Base-by-base conservation (phyloP, 2,888 invertebrate genomes). In the Mycalesis mineus region DNA sequence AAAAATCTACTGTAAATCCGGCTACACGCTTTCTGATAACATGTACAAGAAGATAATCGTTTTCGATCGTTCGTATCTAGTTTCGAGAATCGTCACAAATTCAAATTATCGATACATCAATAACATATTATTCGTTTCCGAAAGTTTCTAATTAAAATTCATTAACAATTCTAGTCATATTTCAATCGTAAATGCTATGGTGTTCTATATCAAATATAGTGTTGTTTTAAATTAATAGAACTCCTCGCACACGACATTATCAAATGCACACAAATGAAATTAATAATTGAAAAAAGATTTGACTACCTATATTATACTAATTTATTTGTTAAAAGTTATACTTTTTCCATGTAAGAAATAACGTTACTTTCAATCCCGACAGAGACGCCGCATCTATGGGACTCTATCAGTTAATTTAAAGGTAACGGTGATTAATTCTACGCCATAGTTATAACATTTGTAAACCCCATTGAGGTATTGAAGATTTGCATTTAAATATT, bases 1-100 rank as follows among this genome's bases (percentile, higher is more conserved):
- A 61, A 28, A 55, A 55, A 55, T 57, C 55, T 36, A 54, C 9
- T 14, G 28, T 15, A 13, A 40, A 54, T 52, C 36, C 53, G 57
- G 48, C 45, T 11, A 37, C 22, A 22, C 45, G 6, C 28, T 45
- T 40, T 45, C 13, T 15, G 28, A 7, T 14, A 28, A 11, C 44
- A 45, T 15, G 11, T 47, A 52, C 57, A 58, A 53, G 57, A 42
- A 28, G 42, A n/a, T 57, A 15, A 37, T 55, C 33, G 45, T 50
- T 48, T 28, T 52, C 39, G 40, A 55, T 50, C 47, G 47, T 47
- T 54, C 53, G 45, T 45, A 15, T 33, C 28, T 22, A 4, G 9
- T 50, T 31, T 52, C 47, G 33, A 13, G 11, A 17, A 31, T 29
- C 49, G 48, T 53, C 48, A 53, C 53, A 37, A 42, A 37, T 49